Conservation (phyloP, 2,888 invertebrate species). For the Schizaphis graminum region DNA sequence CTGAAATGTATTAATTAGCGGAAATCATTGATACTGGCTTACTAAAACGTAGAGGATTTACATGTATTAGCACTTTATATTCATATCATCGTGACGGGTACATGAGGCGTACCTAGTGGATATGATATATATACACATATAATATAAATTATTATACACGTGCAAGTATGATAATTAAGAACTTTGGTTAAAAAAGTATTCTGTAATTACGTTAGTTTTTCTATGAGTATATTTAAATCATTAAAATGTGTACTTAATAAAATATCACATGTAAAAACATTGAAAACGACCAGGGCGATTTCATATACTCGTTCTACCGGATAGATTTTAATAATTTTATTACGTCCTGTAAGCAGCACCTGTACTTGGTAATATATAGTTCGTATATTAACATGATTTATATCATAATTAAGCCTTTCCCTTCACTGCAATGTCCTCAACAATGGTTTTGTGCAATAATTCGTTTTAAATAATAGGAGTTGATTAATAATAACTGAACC, state of each 20-base stretch:
- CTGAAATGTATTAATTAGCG: background rate
- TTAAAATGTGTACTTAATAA: background rate
- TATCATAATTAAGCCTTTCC: background rate
- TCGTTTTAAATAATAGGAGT: background rate
- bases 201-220: background rate
- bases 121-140: background rate
- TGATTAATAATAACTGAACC: background rate
- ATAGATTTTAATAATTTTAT: conserved; percentile 18
- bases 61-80: background rate
- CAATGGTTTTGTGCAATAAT: background rate
- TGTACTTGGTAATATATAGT: background rate
- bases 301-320: conserved; percentile 10
- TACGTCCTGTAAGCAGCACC: background rate
- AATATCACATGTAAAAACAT: conserved; percentile 2
- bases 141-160: background rate
- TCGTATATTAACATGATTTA: background rate
- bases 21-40: background rate
- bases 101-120: background rate
- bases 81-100: background rate
- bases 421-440: background rate
- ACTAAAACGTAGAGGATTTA: background rate
- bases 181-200: background rate
- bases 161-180: background rate
- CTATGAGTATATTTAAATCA: conserved; percentile 6
- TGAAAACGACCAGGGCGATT: background rate